phyloP scores from a whole-genome alignment of 1,140 invertebrate genomes.

The Sesamia nonagrioides region DNA sequence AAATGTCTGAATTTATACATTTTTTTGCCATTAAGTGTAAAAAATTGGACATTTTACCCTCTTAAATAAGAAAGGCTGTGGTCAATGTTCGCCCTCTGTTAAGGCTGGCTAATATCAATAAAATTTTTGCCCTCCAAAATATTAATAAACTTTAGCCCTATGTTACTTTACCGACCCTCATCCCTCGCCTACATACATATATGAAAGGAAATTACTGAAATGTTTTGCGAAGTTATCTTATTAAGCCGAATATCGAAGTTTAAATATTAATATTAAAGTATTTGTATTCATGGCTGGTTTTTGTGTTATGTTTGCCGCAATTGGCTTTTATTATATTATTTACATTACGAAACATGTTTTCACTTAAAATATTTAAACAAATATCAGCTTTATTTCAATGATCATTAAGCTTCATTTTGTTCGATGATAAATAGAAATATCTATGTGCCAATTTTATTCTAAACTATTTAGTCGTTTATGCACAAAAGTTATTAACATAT shows the following conservation, averaged over 20 bases:
- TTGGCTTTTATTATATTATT: neutral
- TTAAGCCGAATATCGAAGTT: slow-evolving; percentile 1
- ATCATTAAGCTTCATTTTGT: no score
- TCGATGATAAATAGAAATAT: no score
- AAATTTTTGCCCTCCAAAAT: slow-evolving; percentile 40
- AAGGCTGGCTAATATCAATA: slow-evolving; percentile 39
- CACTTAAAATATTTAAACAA: no score
- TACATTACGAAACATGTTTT: neutral
- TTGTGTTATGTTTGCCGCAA: neutral
- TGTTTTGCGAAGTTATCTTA: slow-evolving; percentile 28
- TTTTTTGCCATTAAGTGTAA: slow-evolving; percentile 42
- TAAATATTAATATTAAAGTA: slow-evolving; percentile 17
- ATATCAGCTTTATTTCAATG: no score
- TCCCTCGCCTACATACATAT: slow-evolving; percentile 9
- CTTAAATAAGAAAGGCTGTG: slow-evolving; percentile 20
- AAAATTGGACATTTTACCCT: slow-evolving; percentile 36
- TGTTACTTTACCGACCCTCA: slow-evolving; percentile 22
- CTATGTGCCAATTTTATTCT: no score
- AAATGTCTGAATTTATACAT: slow-evolving; percentile 35
- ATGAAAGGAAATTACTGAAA: slow-evolving; percentile 41
- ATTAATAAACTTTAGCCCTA: slow-evolving; percentile 22
- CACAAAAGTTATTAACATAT: no score
- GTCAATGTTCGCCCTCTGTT: slow-evolving; percentile 33
- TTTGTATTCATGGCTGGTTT: slow-evolving; percentile 30
- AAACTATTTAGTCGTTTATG: no score